Percentiles rank a stretch among this genome's conserved stretches.
Evolutionary conservation across 2,113 vertebrate species (phyloP).

Genomic region (Myocastor coypus): DNA sequence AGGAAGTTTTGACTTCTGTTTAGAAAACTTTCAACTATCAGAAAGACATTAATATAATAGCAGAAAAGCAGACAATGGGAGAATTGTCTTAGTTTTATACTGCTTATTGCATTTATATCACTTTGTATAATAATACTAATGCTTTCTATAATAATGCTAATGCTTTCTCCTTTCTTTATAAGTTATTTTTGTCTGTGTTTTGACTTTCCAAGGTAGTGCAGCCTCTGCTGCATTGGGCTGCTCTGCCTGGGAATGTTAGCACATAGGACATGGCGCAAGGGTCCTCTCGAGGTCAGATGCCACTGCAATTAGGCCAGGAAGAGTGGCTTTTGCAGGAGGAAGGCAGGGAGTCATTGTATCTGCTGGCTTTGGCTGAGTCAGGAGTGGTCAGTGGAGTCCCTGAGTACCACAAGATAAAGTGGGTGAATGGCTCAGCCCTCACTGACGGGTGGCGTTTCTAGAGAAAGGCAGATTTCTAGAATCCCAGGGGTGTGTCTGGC

Average conservation of each 20-base stretch:
- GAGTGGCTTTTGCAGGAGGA: not conserved
- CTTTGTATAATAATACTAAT: not conserved
- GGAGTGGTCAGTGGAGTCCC: not conserved
- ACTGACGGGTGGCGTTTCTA: not conserved
- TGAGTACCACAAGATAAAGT: not conserved
- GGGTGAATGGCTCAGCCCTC: not conserved
- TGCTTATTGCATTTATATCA: not conserved
- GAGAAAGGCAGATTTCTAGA: not conserved
- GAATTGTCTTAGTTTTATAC: not conserved
- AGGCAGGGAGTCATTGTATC: not conserved
- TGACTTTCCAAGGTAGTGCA: not conserved
- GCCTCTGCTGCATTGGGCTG: not conserved
- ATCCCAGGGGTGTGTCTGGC: not conserved
- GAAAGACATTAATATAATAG: not conserved
- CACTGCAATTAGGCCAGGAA: not conserved
- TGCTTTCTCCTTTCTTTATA: constrained; percentile 20
- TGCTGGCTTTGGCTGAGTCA: not conserved
- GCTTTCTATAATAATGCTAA: too few relatives aligned
- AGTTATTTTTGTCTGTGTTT: constrained; percentile 27
- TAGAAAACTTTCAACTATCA: not conserved
- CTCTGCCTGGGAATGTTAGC: not conserved
- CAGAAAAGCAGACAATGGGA: not conserved
- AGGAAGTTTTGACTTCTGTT: not conserved
- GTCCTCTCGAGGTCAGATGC: not conserved
- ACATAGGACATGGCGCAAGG: not conserved